Conservation (phyloP, 53 echinoderm and acorn worm species). For the Echinometra lucunter region DNA sequence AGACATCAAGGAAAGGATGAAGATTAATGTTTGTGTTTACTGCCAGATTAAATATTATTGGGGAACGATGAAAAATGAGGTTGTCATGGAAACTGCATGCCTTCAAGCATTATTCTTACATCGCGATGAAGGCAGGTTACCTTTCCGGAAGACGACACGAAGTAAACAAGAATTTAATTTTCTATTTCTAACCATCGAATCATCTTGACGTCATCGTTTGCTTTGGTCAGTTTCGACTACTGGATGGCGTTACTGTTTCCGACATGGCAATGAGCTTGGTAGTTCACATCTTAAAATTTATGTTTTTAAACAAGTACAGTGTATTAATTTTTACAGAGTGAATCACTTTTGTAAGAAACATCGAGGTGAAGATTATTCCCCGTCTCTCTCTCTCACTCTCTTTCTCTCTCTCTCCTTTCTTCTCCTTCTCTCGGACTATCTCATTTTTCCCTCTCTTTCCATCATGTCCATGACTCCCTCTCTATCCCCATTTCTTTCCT, state of each 20-base stretch:
- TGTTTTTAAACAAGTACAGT: no score
- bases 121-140: background rate
- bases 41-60: background rate
- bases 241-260: background rate
- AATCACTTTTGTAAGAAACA: background rate
- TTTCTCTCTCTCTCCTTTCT: background rate
- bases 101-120: background rate
- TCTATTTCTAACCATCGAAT: background rate
- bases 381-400: background rate
- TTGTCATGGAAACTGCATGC: slow-evolving; percentile 19
- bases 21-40: background rate
- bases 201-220: background rate
- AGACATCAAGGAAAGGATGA: background rate
- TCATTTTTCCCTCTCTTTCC: no score
- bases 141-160: background rate
- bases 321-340: no score
- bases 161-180: background rate
- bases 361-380: background rate
- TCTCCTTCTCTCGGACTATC: background rate
- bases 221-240: background rate
- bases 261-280: background rate
- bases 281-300: background rate
- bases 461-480: no score
- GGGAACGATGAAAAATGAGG: background rate
- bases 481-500: no score